Percentiles rank a stretch among this genome's conserved stretches.
Conservation (phyloP, 2,888 invertebrate species). For the Ormyrus thymus region DNA sequence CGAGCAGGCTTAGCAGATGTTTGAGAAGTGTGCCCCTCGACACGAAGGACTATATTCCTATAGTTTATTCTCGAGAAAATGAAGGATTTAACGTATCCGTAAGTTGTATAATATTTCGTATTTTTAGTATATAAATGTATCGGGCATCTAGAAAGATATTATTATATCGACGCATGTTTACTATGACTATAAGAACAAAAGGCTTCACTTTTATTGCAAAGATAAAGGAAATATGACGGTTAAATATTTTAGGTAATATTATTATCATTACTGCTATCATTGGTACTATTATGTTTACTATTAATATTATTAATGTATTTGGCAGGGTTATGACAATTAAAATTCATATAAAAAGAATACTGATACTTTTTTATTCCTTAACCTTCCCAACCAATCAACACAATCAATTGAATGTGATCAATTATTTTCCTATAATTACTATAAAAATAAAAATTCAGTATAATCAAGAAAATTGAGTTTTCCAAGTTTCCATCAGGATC, state of each 20-base stretch:
- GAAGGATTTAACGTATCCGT: constrained; percentile 49
- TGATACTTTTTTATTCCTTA: background rate
- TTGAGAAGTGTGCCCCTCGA: constrained; percentile 14
- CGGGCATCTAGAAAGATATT: constrained; percentile 56
- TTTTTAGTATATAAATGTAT: constrained; percentile 55
- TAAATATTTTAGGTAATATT: constrained; percentile 71
- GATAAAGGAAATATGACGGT: constrained; percentile 64
- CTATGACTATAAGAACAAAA: constrained; percentile 48
- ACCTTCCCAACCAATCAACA: no score
- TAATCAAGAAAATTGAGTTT: no score
- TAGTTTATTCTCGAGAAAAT: constrained; percentile 39
- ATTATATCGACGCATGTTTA: constrained; percentile 51
- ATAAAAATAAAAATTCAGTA: no score
- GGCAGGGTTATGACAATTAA: constrained; percentile 75
- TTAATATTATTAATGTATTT: constrained; percentile 73
- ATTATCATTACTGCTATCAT: constrained; percentile 63
- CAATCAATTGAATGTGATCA: no score
- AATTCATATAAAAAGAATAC: constrained; percentile 61
- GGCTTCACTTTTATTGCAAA: constrained; percentile 55
- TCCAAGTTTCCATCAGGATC: no score
- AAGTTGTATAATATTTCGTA: constrained; percentile 54
- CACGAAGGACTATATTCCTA: constrained; percentile 48
- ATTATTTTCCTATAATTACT: no score
- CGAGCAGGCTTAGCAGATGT: constrained; percentile 19
- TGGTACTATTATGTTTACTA: constrained; percentile 65